phyloP scores from a whole-genome alignment of 2,797 vertebrate species.

The Trachurus trachurus region DNA sequence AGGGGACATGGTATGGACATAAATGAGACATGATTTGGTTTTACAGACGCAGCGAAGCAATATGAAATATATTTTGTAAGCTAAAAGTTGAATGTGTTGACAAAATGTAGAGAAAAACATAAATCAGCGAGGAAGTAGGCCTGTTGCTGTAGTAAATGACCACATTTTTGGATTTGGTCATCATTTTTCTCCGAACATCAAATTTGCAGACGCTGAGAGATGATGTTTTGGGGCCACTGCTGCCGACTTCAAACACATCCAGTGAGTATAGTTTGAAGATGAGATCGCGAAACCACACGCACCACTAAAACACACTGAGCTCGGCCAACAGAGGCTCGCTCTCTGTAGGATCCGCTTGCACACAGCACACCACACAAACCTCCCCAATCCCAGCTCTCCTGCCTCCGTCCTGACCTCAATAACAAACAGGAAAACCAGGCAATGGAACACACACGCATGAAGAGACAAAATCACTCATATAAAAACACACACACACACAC shows the following conservation, averaged over 20 bases:
- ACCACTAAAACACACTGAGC: slow-evolving; percentile 56
- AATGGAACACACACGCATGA: slow-evolving; percentile 47
- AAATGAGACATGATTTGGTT: not conserved
- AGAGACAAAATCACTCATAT: slow-evolving; percentile 24
- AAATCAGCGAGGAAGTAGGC: not conserved
- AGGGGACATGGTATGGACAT: not conserved
- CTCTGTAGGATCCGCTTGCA: slow-evolving; percentile 55
- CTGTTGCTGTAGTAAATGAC: not conserved
- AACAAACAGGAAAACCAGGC: slow-evolving; percentile 77
- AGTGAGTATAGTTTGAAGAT: slow-evolving; percentile 52
- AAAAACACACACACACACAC: not conserved
- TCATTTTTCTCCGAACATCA: slow-evolving; percentile 15
- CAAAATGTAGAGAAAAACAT: not conserved
- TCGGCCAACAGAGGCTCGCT: slow-evolving; percentile 47
- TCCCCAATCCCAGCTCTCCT: slow-evolving; percentile 58
- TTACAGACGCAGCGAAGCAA: not conserved
- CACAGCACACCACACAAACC: slow-evolving; percentile 61
- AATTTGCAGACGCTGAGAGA: slow-evolving; percentile 15
- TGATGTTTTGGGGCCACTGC: slow-evolving; percentile 35
- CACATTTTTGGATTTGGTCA: slow-evolving; percentile 5
- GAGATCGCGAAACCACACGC: slow-evolving; percentile 63
- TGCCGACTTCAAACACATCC: slow-evolving; percentile 49
- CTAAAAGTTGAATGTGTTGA: not conserved
- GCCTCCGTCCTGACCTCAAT: slow-evolving; percentile 67
- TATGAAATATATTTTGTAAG: not conserved